Evolutionary conservation across 2,113 vertebrate genomes (phyloP).

Genomic region (Dipodomys spectabilis): DNA sequence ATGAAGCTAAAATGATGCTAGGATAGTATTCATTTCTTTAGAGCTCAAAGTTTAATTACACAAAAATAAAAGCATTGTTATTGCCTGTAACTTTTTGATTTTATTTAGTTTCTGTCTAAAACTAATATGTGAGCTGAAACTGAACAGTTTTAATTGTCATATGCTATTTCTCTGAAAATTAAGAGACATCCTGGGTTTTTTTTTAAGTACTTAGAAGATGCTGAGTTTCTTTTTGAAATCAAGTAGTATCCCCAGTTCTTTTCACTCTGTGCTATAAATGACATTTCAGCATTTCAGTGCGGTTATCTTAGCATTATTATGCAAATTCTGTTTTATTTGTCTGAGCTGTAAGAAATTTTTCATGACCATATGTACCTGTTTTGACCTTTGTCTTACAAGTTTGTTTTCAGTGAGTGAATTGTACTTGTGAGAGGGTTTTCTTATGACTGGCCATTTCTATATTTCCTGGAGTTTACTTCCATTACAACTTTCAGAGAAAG

Average conservation of each 20-base stretch:
- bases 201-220: slow-evolving; percentile 26
- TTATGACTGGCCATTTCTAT: not conserved
- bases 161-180: slow-evolving; percentile 41
- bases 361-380: not conserved
- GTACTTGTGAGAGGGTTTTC: not conserved
- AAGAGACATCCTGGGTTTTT: not conserved
- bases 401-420: slow-evolving; percentile 21
- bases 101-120: slow-evolving; percentile 53
- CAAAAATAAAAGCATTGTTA: slow-evolving; percentile 42
- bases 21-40: not conserved
- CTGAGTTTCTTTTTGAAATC: slow-evolving; percentile 45
- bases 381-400: not conserved
- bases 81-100: slow-evolving; percentile 1
- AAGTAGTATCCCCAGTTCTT: not conserved
- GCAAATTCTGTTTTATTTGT: not conserved
- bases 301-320: not conserved
- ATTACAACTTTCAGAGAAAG: not conserved
- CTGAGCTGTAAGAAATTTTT: slow-evolving; percentile 37
- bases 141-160: slow-evolving; percentile 52
- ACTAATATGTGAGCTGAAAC: not conserved
- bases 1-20: slow-evolving; percentile 41
- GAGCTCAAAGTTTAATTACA: not conserved
- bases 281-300: not conserved
- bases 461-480: not conserved
- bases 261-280: not conserved